phyloP scores from a whole-genome alignment of 2,113 vertebrate species.

The Onychostruthus taczanowskii region DNA sequence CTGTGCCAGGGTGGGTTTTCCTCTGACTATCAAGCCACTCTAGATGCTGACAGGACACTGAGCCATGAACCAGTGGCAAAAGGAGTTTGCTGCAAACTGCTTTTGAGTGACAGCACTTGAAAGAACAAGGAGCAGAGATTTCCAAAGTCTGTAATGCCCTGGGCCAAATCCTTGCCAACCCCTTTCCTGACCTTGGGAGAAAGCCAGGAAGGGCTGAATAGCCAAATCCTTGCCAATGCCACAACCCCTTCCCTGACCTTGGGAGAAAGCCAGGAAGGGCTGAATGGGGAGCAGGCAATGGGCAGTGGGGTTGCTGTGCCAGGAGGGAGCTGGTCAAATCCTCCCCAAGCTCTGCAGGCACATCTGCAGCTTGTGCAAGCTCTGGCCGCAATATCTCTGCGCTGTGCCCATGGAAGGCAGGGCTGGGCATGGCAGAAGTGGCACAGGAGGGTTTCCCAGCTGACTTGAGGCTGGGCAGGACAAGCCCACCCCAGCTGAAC shows the following conservation, averaged over 20 bases:
- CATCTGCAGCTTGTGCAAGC: background rate
- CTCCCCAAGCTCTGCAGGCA: background rate
- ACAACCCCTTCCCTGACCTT: background rate
- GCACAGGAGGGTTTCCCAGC: background rate
- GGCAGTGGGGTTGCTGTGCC: background rate
- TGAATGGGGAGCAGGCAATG: background rate
- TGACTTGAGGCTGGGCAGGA: background rate
- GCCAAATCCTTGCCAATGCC: background rate
- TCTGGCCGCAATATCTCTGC: background rate
- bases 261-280: background rate
- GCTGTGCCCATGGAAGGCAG: background rate
- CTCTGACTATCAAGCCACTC: background rate
- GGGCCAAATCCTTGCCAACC: background rate
- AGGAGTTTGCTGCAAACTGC: background rate
- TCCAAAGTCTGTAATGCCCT: background rate
- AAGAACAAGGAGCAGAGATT: background rate
- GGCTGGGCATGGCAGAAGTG: background rate
- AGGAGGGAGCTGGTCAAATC: background rate
- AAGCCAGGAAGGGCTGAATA: background rate
- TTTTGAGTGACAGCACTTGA: background rate
- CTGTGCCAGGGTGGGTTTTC: background rate
- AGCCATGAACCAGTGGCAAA: background rate
- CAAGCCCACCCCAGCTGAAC: background rate
- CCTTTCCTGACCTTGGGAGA: background rate
- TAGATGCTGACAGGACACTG: background rate